Percentiles rank a stretch among this genome's conserved stretches.
Conservation (phyloP, 92 coral and sea anemone genomes). For the Paragorgia papillata region DNA sequence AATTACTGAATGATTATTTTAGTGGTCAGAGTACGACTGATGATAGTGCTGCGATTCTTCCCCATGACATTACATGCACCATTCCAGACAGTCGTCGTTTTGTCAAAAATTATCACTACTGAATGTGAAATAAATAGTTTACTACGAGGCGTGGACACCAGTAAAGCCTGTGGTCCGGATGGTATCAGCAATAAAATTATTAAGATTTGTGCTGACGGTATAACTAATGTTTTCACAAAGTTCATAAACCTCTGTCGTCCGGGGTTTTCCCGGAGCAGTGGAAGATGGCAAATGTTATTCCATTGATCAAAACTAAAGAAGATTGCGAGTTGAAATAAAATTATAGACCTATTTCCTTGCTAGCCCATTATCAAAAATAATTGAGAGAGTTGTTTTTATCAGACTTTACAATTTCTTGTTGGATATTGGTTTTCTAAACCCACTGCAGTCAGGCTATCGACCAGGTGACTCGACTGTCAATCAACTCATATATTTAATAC, state of each 20-base stretch:
- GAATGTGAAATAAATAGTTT: background rate
- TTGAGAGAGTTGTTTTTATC: conserved; percentile 50
- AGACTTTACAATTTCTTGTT: conserved; percentile 49
- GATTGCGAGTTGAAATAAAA: conserved; percentile 31
- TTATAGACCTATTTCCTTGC: conserved; percentile 52
- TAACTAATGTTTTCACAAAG: background rate
- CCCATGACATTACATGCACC: too few species aligned
- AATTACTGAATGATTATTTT: conserved; percentile 16
- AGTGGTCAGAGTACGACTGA: background rate
- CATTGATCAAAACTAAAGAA: background rate
- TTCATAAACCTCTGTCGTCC: too few species aligned
- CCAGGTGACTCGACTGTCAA: conserved; percentile 56
- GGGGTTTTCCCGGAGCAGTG: too few species aligned
- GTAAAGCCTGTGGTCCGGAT: conserved; percentile 50
- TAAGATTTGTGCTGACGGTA: conserved; percentile 29
- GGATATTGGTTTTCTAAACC: conserved; percentile 36
- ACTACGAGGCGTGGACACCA: background rate
- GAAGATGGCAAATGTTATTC: too few species aligned
- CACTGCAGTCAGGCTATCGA: conserved; percentile 8
- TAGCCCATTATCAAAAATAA: conserved; percentile 50
- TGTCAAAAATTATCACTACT: too few species aligned
- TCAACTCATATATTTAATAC: conserved; percentile 48
- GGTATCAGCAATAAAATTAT: conserved; percentile 43
- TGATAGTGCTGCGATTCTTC: too few species aligned
- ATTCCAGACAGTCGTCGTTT: too few species aligned